Conservation (phyloP, 2,797 vertebrate species). For the Botia almorhae region DNA sequence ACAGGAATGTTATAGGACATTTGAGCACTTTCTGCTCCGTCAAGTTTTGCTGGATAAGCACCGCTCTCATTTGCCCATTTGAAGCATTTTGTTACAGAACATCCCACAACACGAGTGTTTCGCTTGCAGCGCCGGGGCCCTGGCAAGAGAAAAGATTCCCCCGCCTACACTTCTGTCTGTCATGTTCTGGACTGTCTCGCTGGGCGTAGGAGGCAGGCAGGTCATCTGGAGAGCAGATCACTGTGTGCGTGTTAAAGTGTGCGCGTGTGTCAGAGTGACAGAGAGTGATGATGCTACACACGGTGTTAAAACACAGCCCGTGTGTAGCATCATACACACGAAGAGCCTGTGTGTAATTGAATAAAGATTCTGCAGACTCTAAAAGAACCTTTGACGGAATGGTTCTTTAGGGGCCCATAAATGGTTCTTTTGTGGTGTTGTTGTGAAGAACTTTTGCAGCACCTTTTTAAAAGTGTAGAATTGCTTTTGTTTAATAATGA, state of each 20-base stretch:
- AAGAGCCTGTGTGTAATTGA: too few species aligned
- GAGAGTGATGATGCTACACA: slow-evolving; percentile 49
- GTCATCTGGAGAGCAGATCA: slow-evolving; percentile 36
- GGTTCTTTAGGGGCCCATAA: too few species aligned
- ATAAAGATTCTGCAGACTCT: too few species aligned
- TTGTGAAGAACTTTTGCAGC: too few species aligned
- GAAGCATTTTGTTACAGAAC: slow-evolving; percentile 73
- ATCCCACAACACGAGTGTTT: slow-evolving; percentile 71
- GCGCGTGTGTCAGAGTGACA: slow-evolving; percentile 7
- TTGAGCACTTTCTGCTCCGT: slow-evolving; percentile 89
- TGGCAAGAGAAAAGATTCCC: slow-evolving; percentile 57
- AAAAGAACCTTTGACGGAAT: too few species aligned
- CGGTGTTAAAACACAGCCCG: background rate
- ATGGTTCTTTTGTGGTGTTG: too few species aligned
- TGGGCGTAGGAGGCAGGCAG: slow-evolving; percentile 60
- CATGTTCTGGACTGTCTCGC: slow-evolving; percentile 46
- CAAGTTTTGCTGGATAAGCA: slow-evolving; percentile 88
- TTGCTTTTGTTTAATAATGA: slow-evolving; percentile 18
- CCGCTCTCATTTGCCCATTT: slow-evolving; percentile 82
- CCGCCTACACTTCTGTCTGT: slow-evolving; percentile 37
- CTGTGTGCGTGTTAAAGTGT: slow-evolving; percentile 5
- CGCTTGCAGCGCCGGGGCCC: slow-evolving; percentile 58
- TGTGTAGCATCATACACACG: too few species aligned
- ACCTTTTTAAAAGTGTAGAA: too few species aligned
- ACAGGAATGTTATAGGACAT: slow-evolving; percentile 86